phyloP scores from a whole-genome alignment of 64 coral and sea anemone species.

The Porites lutea region DNA sequence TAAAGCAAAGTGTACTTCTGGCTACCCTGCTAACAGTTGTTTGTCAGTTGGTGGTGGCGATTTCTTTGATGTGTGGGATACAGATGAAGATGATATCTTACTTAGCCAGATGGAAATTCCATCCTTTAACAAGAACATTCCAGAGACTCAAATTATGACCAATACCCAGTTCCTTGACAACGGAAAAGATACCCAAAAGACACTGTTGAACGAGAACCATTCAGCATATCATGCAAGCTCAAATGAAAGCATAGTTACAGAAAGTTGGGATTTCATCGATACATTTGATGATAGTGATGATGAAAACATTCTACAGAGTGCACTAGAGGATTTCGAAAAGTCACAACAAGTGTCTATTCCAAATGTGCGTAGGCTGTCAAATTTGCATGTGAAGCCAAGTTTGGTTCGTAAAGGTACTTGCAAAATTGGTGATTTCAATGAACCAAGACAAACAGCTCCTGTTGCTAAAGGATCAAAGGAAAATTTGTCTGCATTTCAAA shows the following conservation, averaged over 20 bases:
- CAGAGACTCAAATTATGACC: conserved; percentile 50
- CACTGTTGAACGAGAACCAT: neutral
- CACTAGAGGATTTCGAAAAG: conserved; percentile 61
- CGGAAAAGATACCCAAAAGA: neutral
- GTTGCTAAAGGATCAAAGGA: neutral
- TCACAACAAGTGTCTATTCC: conserved; percentile 45
- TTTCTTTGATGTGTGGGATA: conserved; percentile 32
- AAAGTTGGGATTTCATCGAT: conserved; percentile 68
- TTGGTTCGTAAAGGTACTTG: neutral
- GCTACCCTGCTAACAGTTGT: too few species aligned
- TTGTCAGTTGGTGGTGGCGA: neutral
- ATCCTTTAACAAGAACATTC: neutral
- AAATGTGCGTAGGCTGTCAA: neutral
- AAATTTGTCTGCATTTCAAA: neutral
- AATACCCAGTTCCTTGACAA: conserved; percentile 37
- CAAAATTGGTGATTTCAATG: neutral
- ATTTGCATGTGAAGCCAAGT: conserved; percentile 30
- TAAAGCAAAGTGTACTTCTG: neutral
- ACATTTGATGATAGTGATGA: conserved; percentile 44
- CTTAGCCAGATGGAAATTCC: conserved; percentile 71
- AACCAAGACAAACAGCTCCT: neutral
- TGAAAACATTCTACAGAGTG: conserved; percentile 40
- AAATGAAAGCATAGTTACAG: conserved; percentile 51
- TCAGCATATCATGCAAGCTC: neutral
- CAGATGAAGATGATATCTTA: conserved; percentile 44